Base-by-base conservation (phyloP, 2,888 invertebrate species). In the Morpho achilles region DNA sequence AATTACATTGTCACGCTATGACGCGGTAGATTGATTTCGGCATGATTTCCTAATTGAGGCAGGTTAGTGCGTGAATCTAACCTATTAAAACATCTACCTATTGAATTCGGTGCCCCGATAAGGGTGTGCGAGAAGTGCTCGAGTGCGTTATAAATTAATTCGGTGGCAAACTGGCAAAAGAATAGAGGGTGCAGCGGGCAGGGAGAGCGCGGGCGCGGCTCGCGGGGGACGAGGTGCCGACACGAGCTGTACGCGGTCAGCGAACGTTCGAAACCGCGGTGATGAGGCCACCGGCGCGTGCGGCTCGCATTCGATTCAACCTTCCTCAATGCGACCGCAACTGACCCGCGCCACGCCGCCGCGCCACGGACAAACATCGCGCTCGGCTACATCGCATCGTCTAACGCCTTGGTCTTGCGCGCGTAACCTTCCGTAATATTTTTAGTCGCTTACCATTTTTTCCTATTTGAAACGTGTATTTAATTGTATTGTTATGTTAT, bases 241-340 rank as follows among this genome's bases (percentile, higher is more conserved):
- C 92, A 92, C 92, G 92, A 91, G 92, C 87, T 76, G 79, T 79
- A 63, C 58, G 78, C 86, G 87, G 87, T 87, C 88, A 84, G 79
- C 86, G 89, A 88, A 87, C 89, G 89, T 77, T 79, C 76, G 87
- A 71, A 88, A 87, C 85, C 88, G 71, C 72, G 69, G 82, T 84
- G 60, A 45, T 72, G 84, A 84, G 84, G 88, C 90, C 80, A 67
- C 68, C 77, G 81, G 84, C 87, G 86, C 87, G 87, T 87, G 89
- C 85, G 87, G 85, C 87, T 85, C 85, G 88, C 84, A 86, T 82
- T 85, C 88, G 85, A 86, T 87, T 87, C 88, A 89, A 89, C 90
- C 90, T 90, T 89, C 88, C 90, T 89, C 90, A 90, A 90, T 76
- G 86, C 87, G 88, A 89, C 90, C 88, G 89, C 88, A 82, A 80